Evolutionary conservation across 2,888 invertebrate genomes (phyloP), one percentile per base, ranked within the genome.

Genomic region (Gnatocerus cornutus): DNA sequence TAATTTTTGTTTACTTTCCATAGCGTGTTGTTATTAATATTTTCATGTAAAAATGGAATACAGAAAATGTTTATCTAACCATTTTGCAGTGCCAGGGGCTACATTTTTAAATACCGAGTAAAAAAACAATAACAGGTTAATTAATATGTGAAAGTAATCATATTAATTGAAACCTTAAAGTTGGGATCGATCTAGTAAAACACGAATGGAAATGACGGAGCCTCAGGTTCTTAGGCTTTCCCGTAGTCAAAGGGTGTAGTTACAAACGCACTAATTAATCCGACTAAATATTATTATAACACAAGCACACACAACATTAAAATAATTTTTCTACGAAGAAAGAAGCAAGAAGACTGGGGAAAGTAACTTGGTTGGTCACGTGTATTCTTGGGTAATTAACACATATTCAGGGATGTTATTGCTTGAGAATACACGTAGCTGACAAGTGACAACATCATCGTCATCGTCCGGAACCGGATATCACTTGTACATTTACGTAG

Each of bases 341-440:
- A 63, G 29, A 7, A n/a, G 12, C 43, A 10, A 16, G 21, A 21
- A 50, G 33, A 39, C 27, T 10, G 14, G 6, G 27, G 43, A 3
- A 29, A 70, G 83, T 84, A 87, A 90, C 91, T 92, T 90, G 93
- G 91, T 90, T 92, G 95, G 93, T 93, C 93, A 95, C 96, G 96
- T 91, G 96, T 96, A 96, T 96, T 95, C 96, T 96, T 96, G 93
- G 95, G 96, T 93, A 94, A 95, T 94, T 96, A 96, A 95, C 96
- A 95, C 95, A 93, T 91, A 91, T 90, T 90, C 87, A 85, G 90
- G 92, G 94, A 90, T 96, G 96, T 97, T 97, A 97, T 97, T 97
- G 97, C 97, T 97, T 97, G 96, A 96, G 96, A 97, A 97, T 97
- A 97, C 96, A 96, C 96, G 96, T 97, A 95, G 95, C 93, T 94